Base-by-base conservation (phyloP, 2,888 invertebrate genomes). In the Andrena trimmerana region DNA sequence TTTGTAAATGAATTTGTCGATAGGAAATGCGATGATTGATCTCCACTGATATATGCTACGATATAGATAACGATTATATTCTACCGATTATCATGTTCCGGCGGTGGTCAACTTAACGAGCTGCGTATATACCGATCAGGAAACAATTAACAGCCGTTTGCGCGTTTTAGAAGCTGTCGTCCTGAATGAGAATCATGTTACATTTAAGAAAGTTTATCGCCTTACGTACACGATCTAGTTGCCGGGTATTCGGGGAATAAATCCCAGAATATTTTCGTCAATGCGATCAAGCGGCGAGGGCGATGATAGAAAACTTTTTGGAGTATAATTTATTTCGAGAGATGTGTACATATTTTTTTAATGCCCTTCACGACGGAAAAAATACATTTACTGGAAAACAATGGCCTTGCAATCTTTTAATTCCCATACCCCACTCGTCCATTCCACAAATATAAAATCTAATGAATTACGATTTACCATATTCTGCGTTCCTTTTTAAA, bases 271-370 rank as follows among this genome's bases (percentile, higher is more conserved):
- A 63, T 42, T 63, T 78, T 62, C 67, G 63, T 27, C 50, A 27
- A 59, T 52, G 50, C 2, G 27, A 59, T 67, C 71, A 27, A 57
- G n/a, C 20, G 29, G 59, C 29, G 48, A 33, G 66, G 57, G 67
- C 57, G 33, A 67, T 36, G 33, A 57, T 31, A 48, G 54, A 59
- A 27, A 71, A 83, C 29, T 72, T 78, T 81, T 75, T 69, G 31
- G 42, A 84, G 33, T 67, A 63, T 84, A 79, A 84, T 83, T 84
- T 83, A 84, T 83, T 85, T 81, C 71, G 48, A 81, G 73, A 81
- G 75, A 85, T 63, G 63, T 85, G 78, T 85, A 85, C 70, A 82
- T 85, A 81, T 82, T 84, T 85, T 84, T 85, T 78, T 78, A 84
- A 70, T 78, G 62, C 59, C 81, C 75, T 78, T 73, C 72, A 66